Evolutionary conservation across 1,140 invertebrate species (phyloP).

Genomic region (Scaptodrosophila lebanonensis): DNA sequence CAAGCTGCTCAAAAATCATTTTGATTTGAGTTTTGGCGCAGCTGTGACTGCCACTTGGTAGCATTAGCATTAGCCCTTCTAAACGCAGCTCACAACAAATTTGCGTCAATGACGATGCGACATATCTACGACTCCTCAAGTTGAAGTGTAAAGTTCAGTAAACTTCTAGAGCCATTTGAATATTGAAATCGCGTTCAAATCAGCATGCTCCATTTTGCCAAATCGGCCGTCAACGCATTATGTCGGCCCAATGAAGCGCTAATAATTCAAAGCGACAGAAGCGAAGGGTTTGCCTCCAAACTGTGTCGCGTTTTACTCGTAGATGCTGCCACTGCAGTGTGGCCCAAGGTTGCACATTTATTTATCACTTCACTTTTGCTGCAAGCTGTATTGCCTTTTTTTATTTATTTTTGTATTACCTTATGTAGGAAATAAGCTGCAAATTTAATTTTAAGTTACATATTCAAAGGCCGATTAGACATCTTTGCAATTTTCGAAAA

Average conservation of each 20-base stretch:
- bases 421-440: no score
- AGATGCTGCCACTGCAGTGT: constrained; percentile 22
- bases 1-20: background rate
- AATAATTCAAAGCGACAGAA: constrained; percentile 56
- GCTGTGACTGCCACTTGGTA: constrained; percentile 24
- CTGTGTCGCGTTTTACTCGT: constrained; percentile 28
- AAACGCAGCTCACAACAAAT: constrained; percentile 40
- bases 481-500: constrained; percentile 51
- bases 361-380: constrained; percentile 66
- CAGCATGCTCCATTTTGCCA: constrained; percentile 38
- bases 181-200: background rate
- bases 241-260: constrained; percentile 27
- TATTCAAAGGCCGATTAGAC: no score
- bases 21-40: no score
- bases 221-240: constrained; percentile 33
- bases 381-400: constrained; percentile 23
- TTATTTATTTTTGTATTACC: constrained; percentile 15
- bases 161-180: constrained; percentile 27
- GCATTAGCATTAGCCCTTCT: constrained; percentile 54
- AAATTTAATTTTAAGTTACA: no score
- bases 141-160: constrained; percentile 66
- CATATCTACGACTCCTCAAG: constrained; percentile 3
- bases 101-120: constrained; percentile 5
- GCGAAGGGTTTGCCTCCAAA: constrained; percentile 46
- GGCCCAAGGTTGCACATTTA: constrained; percentile 52